Conservation (phyloP, 2,888 invertebrate genomes). For the Ophion obscuratus region DNA sequence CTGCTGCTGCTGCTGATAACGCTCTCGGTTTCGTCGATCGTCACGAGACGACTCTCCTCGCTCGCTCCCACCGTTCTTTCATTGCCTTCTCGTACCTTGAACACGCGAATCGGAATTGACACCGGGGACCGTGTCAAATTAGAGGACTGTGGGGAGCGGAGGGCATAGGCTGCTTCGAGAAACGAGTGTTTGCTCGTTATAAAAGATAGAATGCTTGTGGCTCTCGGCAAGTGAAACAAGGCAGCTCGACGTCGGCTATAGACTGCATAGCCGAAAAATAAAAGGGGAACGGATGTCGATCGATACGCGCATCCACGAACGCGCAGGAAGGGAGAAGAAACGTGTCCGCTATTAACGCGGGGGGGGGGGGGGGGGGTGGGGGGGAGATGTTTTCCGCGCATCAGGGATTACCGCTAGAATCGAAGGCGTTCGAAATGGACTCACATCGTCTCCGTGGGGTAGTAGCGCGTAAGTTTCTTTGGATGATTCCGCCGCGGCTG, state of each 20-base stretch:
- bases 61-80: constrained; percentile 82
- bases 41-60: constrained; percentile 84
- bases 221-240: too few relatives aligned
- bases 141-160: not conserved
- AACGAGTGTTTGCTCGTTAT: too few relatives aligned
- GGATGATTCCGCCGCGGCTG: constrained; percentile 81
- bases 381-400: not conserved
- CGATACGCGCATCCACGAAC: not conserved
- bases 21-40: constrained; percentile 83
- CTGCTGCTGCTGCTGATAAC: not conserved
- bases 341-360: not conserved
- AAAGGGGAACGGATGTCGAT: not conserved
- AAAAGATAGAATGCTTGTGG: too few relatives aligned
- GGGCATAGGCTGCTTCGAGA: not conserved
- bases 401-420: not conserved
- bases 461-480: constrained; percentile 79
- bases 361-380: not conserved
- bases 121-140: not conserved
- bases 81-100: constrained; percentile 79
- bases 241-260: not conserved
- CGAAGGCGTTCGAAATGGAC: constrained; percentile 59
- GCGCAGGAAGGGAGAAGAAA: not conserved
- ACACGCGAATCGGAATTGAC: constrained; percentile 10
- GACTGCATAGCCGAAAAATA: not conserved
- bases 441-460: constrained; percentile 80